A percentile compares a stretch with the other conserved stretches of the same genome.
phyloP scores from a whole-genome alignment of 2,797 vertebrate species.

The Yasuhikotakia modesta region DNA sequence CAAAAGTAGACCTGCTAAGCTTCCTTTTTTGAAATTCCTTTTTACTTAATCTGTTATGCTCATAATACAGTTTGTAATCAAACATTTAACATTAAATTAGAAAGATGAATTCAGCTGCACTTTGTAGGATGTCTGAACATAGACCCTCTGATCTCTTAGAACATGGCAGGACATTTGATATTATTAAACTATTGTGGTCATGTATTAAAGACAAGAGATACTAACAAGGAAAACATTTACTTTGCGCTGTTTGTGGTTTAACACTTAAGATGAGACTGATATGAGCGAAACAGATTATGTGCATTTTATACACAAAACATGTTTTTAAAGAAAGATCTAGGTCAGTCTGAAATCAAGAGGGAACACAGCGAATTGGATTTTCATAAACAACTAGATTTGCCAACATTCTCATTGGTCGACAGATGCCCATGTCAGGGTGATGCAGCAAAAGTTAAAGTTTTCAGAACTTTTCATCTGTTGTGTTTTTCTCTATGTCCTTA shows the following conservation, averaged over 20 bases:
- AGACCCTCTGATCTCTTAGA: no score
- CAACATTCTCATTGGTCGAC: background rate
- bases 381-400: background rate
- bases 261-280: no score
- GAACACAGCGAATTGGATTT: background rate
- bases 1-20: background rate
- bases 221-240: no score
- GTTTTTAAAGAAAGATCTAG: no score
- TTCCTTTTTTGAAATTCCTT: background rate
- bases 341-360: no score
- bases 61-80: background rate
- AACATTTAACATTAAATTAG: background rate
- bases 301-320: no score
- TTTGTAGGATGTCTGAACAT: no score
- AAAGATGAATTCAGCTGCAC: background rate
- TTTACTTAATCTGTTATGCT: background rate
- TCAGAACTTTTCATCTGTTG: background rate
- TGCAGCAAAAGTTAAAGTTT: background rate
- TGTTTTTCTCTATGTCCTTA: background rate
- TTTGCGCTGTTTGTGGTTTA: no score
- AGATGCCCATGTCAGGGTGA: background rate
- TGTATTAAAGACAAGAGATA: no score
- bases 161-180: no score
- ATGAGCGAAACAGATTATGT: no score
- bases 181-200: no score